phyloP scores from a whole-genome alignment of 2,797 vertebrate species.

The Lycodopsis pacificus region DNA sequence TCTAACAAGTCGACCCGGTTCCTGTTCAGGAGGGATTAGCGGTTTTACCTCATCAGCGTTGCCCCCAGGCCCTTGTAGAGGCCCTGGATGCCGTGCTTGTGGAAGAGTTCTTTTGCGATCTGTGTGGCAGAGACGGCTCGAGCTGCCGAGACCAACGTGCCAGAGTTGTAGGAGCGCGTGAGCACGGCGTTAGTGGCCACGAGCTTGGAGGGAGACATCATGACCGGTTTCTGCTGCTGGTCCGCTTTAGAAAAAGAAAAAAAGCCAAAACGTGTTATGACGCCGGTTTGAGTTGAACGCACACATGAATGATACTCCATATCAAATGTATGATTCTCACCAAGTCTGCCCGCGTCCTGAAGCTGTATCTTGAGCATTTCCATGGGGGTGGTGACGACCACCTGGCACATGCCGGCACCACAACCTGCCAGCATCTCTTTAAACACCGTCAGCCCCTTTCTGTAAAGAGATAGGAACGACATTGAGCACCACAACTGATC shows the following conservation, averaged over 20 bases:
- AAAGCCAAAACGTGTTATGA: not conserved
- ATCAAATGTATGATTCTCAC: slow-evolving; percentile 48
- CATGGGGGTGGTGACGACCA: slow-evolving; percentile 90
- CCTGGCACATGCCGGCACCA: slow-evolving; percentile 89
- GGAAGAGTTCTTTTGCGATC: slow-evolving; percentile 85
- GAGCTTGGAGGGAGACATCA: slow-evolving; percentile 80
- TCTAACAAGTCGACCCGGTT: not conserved
- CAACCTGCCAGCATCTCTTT: slow-evolving; percentile 91
- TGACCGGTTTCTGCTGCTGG: slow-evolving; percentile 83
- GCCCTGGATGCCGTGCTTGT: slow-evolving; percentile 84
- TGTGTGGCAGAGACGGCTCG: slow-evolving; percentile 83
- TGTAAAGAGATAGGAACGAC: slow-evolving; percentile 52
- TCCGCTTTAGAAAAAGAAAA: slow-evolving; percentile 69
- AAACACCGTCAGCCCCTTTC: slow-evolving; percentile 83
- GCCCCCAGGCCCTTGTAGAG: slow-evolving; percentile 89
- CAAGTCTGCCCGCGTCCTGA: slow-evolving; percentile 88
- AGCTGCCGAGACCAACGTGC: slow-evolving; percentile 60
- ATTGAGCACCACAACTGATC: not conserved
- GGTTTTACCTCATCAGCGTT: slow-evolving; percentile 85
- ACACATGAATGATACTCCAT: not conserved
- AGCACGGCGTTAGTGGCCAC: slow-evolving; percentile 78
- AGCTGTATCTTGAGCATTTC: slow-evolving; percentile 92
- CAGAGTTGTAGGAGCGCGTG: slow-evolving; percentile 85
- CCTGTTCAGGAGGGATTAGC: rapidly evolving
- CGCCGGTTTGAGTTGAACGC: not conserved